These are phyloP conservation scores for Pyxicephalus adspersus DNA, from an alignment of 2,113 vertebrate species.

Conservation along the genomic window DNA sequence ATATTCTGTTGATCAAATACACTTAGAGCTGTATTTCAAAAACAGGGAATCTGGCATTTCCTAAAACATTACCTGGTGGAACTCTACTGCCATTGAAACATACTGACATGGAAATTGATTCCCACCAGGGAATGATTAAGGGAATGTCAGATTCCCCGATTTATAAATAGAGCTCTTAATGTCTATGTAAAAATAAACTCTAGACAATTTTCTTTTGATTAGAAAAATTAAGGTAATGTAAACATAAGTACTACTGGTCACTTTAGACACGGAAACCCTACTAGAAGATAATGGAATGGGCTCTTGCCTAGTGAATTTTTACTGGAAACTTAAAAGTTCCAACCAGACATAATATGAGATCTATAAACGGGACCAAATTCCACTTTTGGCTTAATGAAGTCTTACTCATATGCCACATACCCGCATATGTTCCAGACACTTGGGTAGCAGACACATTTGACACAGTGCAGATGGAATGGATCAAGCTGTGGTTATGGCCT, in stretches of 20 bases:
- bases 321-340: constrained; percentile 29
- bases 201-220: not conserved
- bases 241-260: not conserved
- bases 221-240: not conserved
- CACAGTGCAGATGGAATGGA: constrained; percentile 42
- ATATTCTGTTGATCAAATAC: no score
- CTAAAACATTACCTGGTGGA: no score
- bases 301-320: constrained; percentile 15
- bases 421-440: constrained; percentile 25
- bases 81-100: no score
- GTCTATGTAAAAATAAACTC: not conserved
- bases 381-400: constrained; percentile 31
- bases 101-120: no score
- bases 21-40: no score
- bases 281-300: constrained; percentile 21
- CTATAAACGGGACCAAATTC: constrained; percentile 42
- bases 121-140: no score
- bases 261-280: constrained; percentile 8
- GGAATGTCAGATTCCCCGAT: no score
- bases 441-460: constrained; percentile 39
- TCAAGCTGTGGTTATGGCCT: constrained; percentile 39
- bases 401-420: constrained; percentile 49
- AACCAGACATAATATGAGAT: constrained; percentile 44
- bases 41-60: no score
- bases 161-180: no score